phyloP scores from a whole-genome alignment of 2,888 invertebrate genomes.

The Anaspis maculata region DNA sequence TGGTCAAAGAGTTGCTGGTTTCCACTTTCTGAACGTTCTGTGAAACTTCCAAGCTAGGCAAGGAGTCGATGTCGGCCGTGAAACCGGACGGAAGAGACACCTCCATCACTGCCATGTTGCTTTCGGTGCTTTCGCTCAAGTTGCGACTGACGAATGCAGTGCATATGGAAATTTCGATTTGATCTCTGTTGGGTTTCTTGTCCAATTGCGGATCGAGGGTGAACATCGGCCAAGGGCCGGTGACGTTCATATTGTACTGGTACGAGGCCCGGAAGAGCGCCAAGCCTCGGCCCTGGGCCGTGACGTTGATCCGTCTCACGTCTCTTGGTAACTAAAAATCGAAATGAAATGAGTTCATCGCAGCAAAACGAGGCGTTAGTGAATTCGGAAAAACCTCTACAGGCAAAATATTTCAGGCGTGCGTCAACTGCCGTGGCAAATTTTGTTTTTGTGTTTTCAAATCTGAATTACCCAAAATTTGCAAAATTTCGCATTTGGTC shows the following conservation, averaged over 20 bases:
- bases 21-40: slow-evolving; percentile 59
- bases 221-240: slow-evolving; percentile 81
- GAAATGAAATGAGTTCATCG: no score
- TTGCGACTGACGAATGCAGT: slow-evolving; percentile 57
- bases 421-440: no score
- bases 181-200: slow-evolving; percentile 65
- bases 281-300: slow-evolving; percentile 73
- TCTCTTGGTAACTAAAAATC: slow-evolving; percentile 46
- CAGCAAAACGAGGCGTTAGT: no score
- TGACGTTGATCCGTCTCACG: slow-evolving; percentile 59
- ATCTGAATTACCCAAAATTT: no score
- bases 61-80: slow-evolving; percentile 66
- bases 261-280: slow-evolving; percentile 72
- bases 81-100: slow-evolving; percentile 88
- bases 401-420: no score
- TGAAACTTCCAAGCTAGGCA: slow-evolving; percentile 53
- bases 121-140: slow-evolving; percentile 56
- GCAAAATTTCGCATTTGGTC: no score
- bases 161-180: slow-evolving; percentile 75
- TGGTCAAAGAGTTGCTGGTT: slow-evolving; percentile 56
- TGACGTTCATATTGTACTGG: slow-evolving; percentile 75
- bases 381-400: no score
- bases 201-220: slow-evolving; percentile 80
- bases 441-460: no score
- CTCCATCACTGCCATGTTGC: slow-evolving; percentile 88